A percentile compares a stretch with the other conserved stretches of the same genome.
phyloP scores from a whole-genome alignment of 2,888 invertebrate genomes.

The Leucophenga maculata region DNA sequence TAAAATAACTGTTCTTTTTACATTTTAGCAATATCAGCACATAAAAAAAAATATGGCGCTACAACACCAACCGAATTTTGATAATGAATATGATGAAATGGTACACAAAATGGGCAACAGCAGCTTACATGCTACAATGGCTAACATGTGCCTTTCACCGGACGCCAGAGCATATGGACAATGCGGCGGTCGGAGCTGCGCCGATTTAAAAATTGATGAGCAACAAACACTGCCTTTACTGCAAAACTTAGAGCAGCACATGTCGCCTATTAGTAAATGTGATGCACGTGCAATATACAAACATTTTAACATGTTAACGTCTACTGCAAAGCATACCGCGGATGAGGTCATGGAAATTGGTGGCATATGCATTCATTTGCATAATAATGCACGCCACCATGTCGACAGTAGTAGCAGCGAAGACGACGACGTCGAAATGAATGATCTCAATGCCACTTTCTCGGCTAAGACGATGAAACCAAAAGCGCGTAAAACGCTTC shows the following conservation, averaged over 20 bases:
- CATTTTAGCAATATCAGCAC: too few relatives aligned
- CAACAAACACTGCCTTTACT: neutral
- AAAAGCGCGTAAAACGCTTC: too few relatives aligned
- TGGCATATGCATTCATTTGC: conserved; percentile 8
- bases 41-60: too few relatives aligned
- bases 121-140: neutral
- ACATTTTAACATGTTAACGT: too few relatives aligned
- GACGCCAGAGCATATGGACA: neutral
- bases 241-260: neutral
- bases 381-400: neutral
- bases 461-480: neutral
- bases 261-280: neutral
- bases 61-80: too few relatives aligned
- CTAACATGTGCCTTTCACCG: neutral
- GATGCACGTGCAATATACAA: too few relatives aligned
- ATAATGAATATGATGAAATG: neutral
- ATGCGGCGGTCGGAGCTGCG: neutral
- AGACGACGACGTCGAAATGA: neutral
- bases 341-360: neutral
- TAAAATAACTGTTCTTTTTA: too few relatives aligned
- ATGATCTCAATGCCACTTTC: conserved; percentile 10
- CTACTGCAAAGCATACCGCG: neutral
- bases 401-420: neutral
- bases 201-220: neutral
- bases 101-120: neutral